These are phyloP conservation scores for Drosophila sturtevanti DNA, from an alignment of 1,140 invertebrate species.

Conservation along the genomic window DNA sequence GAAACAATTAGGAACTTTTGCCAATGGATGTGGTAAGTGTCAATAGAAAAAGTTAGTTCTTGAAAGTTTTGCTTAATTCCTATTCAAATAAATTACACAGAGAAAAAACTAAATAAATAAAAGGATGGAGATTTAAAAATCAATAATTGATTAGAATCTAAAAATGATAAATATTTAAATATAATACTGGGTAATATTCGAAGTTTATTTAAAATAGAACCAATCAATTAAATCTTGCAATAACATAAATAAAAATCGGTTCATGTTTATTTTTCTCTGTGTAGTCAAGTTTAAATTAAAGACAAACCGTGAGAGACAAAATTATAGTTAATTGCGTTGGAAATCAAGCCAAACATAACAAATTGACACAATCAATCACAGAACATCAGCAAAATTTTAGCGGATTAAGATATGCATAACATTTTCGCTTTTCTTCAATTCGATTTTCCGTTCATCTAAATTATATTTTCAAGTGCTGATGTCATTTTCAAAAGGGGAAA, in stretches of 20 bases:
- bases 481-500: slow-evolving; percentile 36
- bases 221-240: neutral
- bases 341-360: slow-evolving; percentile 8
- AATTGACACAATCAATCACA: slow-evolving; percentile 23
- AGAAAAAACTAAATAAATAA: neutral
- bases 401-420: slow-evolving; percentile 22
- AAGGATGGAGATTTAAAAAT: neutral
- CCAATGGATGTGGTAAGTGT: neutral
- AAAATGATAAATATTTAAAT: neutral
- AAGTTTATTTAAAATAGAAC: neutral
- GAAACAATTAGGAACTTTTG: neutral
- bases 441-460: slow-evolving; percentile 16
- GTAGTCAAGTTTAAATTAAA: neutral
- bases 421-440: neutral
- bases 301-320: slow-evolving; percentile 9
- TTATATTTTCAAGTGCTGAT: slow-evolving; percentile 77
- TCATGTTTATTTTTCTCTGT: neutral
- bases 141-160: no score
- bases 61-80: slow-evolving; percentile 70
- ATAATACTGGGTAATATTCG: neutral
- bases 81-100: neutral
- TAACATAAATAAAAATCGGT: no score
- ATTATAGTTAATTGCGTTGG: neutral
- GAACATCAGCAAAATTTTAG: slow-evolving; percentile 64
- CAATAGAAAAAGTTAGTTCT: slow-evolving; percentile 3